Conservation (phyloP, 2,888 invertebrate species). For the Epistrophella euchroma region DNA sequence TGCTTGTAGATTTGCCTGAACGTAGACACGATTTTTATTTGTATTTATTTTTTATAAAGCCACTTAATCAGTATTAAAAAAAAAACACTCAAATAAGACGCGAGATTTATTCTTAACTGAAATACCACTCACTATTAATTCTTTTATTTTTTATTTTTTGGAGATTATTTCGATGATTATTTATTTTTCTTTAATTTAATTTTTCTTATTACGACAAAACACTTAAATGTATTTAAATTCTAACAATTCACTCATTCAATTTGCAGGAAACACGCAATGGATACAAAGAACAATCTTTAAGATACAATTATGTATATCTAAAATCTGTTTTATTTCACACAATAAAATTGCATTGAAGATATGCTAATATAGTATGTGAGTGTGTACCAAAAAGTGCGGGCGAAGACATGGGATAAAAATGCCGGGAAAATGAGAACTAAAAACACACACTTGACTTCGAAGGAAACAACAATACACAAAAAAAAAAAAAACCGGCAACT, state of each 20-base stretch:
- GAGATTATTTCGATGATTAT: conserved; percentile 33
- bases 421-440: conserved; percentile 44
- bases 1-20: conserved; percentile 54
- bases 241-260: conserved; percentile 39
- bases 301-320: conserved; percentile 16
- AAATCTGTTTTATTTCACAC: conserved; percentile 40
- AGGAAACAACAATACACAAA: conserved; percentile 31
- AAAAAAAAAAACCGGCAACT: conserved; percentile 48
- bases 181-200: not conserved
- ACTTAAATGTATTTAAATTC: conserved; percentile 20
- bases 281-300: conserved; percentile 44
- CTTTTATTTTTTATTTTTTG: conserved; percentile 3
- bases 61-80: not conserved
- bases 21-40: conserved; percentile 30
- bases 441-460: conserved; percentile 56
- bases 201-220: conserved; percentile 27
- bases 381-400: conserved; percentile 49
- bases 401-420: conserved; percentile 33
- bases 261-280: conserved; percentile 55
- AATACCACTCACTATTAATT: conserved; percentile 38
- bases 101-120: not conserved
- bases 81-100: conserved; percentile 46
- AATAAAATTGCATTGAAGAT: conserved; percentile 30
- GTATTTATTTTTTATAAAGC: conserved; percentile 8
- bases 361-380: not conserved